Base-by-base conservation (phyloP, 2,888 invertebrate genomes). In the Drosophila kambysellisi region DNA sequence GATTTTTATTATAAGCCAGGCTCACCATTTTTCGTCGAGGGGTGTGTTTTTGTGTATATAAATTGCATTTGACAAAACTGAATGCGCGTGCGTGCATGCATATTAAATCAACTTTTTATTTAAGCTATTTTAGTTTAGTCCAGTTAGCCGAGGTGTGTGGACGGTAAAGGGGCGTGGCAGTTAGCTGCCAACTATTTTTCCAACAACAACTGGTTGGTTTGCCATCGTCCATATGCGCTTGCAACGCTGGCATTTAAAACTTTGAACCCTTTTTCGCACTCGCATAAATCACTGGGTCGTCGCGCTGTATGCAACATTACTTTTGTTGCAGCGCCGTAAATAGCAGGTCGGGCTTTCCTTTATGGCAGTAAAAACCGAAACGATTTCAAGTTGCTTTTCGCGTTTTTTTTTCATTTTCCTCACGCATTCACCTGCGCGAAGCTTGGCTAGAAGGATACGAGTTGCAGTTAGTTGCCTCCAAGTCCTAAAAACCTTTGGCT, bases 321-420 rank as follows among this genome's bases (percentile, higher is more conserved):
- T 85, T 85, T 64, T 74, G 78, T 69, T 69, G 75, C 75, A 60
- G 51, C 65, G 58, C 64, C 72, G 78, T 67, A 76, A 80, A 85
- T 83, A 76, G 20, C 63, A 63, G 53, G 53, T 53, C 29, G n/a
- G 29, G 54, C 54, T 54, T 60, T 69, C 72, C 76, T 76, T 83
- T 85, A 85, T 81, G 83, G 79, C 81, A 79, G 62, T 71, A 74
- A 83, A 81, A 85, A 83, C 74, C 64, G 68, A 81, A 82, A 67
- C 80, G 74, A 70, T 76, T 84, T 69, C 63, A 68, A 66, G 77
- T 79, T 74, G 30, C n/a, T 35, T 48, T 25, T 25, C 6, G 11
- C 37, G 0, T 25, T 25, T 25, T 50, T 53, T 63, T 67, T 52
- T 73, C 33, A 0, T 46, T 46, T 25, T 46, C 25, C 25, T 48